Conservation (phyloP, 2,888 invertebrate species). For the Azorinus chamasolen region DNA sequence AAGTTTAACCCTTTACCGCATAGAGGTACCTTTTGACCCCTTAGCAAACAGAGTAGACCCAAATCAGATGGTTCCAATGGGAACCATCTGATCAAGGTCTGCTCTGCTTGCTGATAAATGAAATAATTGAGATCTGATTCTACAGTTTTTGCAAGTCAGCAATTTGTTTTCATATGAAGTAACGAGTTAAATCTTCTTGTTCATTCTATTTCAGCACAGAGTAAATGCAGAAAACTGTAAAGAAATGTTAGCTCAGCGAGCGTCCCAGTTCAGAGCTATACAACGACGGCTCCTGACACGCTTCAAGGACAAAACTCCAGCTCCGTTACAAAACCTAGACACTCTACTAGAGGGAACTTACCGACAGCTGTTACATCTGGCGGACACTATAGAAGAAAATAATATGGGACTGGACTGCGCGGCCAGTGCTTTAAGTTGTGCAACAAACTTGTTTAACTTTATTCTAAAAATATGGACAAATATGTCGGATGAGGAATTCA, state of each 20-base stretch:
- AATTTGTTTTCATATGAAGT: too few relatives aligned
- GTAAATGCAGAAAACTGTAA: constrained; percentile 80
- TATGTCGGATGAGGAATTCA: constrained; percentile 85
- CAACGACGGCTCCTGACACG: constrained; percentile 92
- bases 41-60: too few relatives aligned
- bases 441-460: constrained; percentile 85
- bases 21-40: too few relatives aligned
- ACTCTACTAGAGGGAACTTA: constrained; percentile 91
- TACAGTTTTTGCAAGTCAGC: too few relatives aligned
- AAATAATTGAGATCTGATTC: too few relatives aligned
- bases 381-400: constrained; percentile 84
- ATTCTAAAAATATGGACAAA: constrained; percentile 86
- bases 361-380: constrained; percentile 86
- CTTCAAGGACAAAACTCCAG: constrained; percentile 93
- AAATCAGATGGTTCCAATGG: too few relatives aligned
- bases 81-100: too few relatives aligned
- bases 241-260: constrained; percentile 87
- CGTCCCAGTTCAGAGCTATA: constrained; percentile 92
- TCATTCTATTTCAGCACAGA: constrained; percentile 73
- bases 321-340: constrained; percentile 91
- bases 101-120: too few relatives aligned
- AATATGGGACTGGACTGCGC: constrained; percentile 82
- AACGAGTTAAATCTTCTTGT: too few relatives aligned
- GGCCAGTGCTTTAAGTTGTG: constrained; percentile 85
- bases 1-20: too few relatives aligned